These are phyloP conservation scores for Acanthopleura granulata DNA, from an alignment of 2,888 invertebrate genomes.

Conservation along the genomic window DNA sequence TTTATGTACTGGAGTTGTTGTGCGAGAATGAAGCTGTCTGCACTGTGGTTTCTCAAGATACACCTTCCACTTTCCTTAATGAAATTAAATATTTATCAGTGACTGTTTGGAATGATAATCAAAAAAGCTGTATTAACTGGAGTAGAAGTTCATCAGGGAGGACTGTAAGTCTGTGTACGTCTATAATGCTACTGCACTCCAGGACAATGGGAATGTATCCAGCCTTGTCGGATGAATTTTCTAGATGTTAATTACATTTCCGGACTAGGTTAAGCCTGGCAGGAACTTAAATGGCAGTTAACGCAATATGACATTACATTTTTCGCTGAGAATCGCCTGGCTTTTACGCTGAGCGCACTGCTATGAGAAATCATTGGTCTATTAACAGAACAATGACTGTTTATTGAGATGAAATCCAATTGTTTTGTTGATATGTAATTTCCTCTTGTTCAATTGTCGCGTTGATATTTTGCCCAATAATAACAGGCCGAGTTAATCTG, in stretches of 20 bases:
- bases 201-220: no score
- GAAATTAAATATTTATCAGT: no score
- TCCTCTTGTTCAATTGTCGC: slow-evolving; percentile 2
- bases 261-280: slow-evolving; percentile 1
- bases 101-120: no score
- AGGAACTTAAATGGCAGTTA: slow-evolving; percentile 18
- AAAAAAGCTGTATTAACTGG: no score
- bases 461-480: slow-evolving; percentile 8
- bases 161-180: no score
- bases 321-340: not conserved
- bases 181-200: no score
- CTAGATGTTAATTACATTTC: slow-evolving; percentile 3
- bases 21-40: no score
- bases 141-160: no score
- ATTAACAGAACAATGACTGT: not conserved
- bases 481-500: not conserved
- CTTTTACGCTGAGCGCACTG: not conserved
- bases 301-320: slow-evolving; percentile 16
- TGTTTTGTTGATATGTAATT: slow-evolving; percentile 15
- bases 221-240: no score
- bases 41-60: no score
- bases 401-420: slow-evolving; percentile 9
- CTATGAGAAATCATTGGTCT: not conserved
- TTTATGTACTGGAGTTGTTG: no score
- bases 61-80: no score